Evolutionary conservation across 2,888 invertebrate genomes (phyloP), one percentile per base, ranked within the genome.

Genomic region (Hemithea aestivaria): DNA sequence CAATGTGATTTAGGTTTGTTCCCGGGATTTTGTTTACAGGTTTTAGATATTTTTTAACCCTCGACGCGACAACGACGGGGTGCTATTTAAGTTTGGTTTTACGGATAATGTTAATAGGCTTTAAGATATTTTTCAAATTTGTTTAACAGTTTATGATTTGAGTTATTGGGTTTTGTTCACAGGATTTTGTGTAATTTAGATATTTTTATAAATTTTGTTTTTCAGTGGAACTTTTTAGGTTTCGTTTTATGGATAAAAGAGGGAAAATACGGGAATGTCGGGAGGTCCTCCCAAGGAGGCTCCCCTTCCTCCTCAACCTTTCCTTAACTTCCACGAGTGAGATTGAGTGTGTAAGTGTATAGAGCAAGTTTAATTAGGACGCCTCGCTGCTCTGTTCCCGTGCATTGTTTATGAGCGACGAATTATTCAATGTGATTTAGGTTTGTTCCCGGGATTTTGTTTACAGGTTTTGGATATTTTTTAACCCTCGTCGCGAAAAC

Each of bases 361-460:
- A 80, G 85, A 84, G 83, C 66, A 73, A 79, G 65, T 78, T 77
- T 78, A 78, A 82, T 78, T 82, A 80, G 78, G 75, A 76, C 74
- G 73, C 69, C 62, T 62, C 59, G 64, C 73, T 68, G 68, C 73
- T 74, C 76, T 73, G 66, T 72, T 73, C 57, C 65, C 68, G 51
- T 81, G 73, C 78, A 81, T 82, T 82, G 77, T 82, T 81, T 78
- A 82, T 82, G 75, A 78, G 69, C 45, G 55, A 53, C 51, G 65
- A 73, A 75, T 75, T 65, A 73, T 74, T 73, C 61, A 65, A 56
- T 58, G 62, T 66, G 63, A 73, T 69, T 70, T 54, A 60, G 59
- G 65, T 61, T 68, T 63, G n/a, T 58, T 54, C 53, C 58, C 46
- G 33, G 48, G 52, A 51, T 56, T 53, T 51, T 45, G 44, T 37